These are phyloP conservation scores for Vicugna pacos DNA, from an alignment of 2,113 vertebrate genomes.

Conservation along the genomic window DNA sequence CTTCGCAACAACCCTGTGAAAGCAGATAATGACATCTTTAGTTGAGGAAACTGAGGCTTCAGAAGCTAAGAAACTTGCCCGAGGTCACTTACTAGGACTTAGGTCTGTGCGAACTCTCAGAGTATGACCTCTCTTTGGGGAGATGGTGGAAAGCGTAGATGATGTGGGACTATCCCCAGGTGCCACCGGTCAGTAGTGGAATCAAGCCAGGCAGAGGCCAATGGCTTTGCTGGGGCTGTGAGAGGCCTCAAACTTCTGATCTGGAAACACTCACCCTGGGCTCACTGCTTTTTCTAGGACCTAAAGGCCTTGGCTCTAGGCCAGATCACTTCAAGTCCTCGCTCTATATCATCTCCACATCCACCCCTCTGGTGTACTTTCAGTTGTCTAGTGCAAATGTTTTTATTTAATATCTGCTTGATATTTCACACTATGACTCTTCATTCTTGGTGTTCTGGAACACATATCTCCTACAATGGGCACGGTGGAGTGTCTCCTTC, in stretches of 20 bases:
- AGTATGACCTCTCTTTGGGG: neutral
- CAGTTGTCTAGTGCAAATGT: neutral
- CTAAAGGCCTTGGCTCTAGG: neutral
- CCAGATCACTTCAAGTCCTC: neutral
- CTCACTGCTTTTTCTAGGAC: neutral
- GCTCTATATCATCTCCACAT: neutral
- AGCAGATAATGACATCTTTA: neutral
- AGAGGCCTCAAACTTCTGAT: neutral
- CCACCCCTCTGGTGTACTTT: neutral
- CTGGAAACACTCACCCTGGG: neutral
- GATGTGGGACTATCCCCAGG: neutral
- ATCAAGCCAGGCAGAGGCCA: neutral
- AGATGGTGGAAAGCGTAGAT: neutral
- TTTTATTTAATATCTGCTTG: neutral
- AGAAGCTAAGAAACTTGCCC: slow-evolving; percentile 11
- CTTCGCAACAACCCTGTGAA: neutral
- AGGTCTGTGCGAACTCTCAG: neutral
- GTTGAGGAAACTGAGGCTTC: neutral
- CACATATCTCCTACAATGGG: neutral
- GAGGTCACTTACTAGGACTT: neutral
- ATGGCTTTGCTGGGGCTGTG: neutral
- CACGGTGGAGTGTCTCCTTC: neutral
- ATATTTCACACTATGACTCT: neutral
- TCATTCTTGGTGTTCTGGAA: neutral
- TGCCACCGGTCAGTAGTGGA: too few species aligned